Evolutionary conservation across 2,797 vertebrate genomes (phyloP).

Genomic region (Acipenser oxyrinchus): DNA sequence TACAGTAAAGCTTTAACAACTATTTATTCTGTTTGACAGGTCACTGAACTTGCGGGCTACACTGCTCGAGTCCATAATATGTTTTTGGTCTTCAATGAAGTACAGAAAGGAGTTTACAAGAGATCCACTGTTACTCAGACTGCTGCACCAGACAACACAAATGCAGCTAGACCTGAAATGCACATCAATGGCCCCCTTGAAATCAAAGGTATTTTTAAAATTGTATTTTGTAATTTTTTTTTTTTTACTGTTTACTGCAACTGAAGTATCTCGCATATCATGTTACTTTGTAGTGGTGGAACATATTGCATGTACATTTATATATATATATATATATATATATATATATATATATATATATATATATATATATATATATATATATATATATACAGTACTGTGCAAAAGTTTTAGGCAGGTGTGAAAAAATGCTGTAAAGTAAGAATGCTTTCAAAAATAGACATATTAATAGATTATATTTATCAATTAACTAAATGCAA

Average conservation of each 20-base stretch:
- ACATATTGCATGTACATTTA: not conserved
- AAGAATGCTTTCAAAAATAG: no score
- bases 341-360: no score
- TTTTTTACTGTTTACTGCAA: conserved; percentile 3
- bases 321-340: no score
- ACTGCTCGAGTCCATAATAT: conserved; percentile 91
- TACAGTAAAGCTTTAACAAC: no score
- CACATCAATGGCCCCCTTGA: conserved; percentile 73
- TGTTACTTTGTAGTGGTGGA: not conserved
- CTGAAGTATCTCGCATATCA: conserved; percentile 19
- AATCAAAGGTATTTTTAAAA: conserved; percentile 72
- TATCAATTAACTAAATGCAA: no score
- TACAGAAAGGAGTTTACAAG: conserved; percentile 87
- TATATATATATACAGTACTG: no score
- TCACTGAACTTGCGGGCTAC: conserved; percentile 93
- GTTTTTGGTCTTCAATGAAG: conserved; percentile 90
- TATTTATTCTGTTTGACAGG: conserved; percentile 49
- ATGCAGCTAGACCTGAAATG: conserved; percentile 51
- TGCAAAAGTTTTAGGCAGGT: no score
- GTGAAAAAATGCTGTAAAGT: no score
- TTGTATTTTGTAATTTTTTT: conserved; percentile 14
- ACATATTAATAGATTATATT: no score
- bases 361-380: no score
- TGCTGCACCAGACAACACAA: conserved; percentile 48
- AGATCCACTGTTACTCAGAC: conserved; percentile 59